A percentile compares a stretch with the other conserved stretches of the same genome.
These are phyloP conservation scores for Drosophila sp. DNA, from an alignment of 1,140 invertebrate species.

Conservation along the genomic window DNA sequence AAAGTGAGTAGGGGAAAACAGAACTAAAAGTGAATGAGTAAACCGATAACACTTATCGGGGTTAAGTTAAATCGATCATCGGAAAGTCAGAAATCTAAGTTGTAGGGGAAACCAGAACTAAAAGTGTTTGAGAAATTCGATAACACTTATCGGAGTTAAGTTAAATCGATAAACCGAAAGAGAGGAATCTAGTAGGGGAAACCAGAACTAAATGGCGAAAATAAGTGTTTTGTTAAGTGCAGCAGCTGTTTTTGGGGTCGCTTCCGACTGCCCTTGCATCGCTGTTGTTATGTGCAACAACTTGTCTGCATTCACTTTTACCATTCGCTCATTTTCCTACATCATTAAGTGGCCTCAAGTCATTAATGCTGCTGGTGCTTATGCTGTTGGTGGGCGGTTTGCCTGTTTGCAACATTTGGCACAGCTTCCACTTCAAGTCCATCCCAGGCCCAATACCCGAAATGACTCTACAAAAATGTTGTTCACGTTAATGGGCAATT, in stretches of 20 bases:
- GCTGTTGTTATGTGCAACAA: neutral
- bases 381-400: constrained; percentile 4
- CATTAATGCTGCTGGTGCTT: neutral
- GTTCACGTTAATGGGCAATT: constrained; percentile 68
- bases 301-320: constrained; percentile 6
- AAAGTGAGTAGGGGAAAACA: too few relatives aligned
- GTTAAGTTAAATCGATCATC: too few relatives aligned
- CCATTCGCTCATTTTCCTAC: constrained; percentile 8
- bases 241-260: neutral
- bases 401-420: constrained; percentile 26
- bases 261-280: neutral
- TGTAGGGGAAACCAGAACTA: too few relatives aligned
- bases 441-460: constrained; percentile 30
- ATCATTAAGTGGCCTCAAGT: constrained; percentile 15
- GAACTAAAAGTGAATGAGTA: too few relatives aligned
- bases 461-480: constrained; percentile 70
- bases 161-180: too few relatives aligned
- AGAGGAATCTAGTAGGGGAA: too few relatives aligned
- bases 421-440: constrained; percentile 28
- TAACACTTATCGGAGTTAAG: too few relatives aligned
- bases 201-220: too few relatives aligned
- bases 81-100: too few relatives aligned
- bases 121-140: too few relatives aligned
- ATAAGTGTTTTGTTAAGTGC: too few relatives aligned
- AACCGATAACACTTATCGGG: too few relatives aligned